Conservation (phyloP, 1,140 invertebrate genomes). For the Pectinophora gossypiella region DNA sequence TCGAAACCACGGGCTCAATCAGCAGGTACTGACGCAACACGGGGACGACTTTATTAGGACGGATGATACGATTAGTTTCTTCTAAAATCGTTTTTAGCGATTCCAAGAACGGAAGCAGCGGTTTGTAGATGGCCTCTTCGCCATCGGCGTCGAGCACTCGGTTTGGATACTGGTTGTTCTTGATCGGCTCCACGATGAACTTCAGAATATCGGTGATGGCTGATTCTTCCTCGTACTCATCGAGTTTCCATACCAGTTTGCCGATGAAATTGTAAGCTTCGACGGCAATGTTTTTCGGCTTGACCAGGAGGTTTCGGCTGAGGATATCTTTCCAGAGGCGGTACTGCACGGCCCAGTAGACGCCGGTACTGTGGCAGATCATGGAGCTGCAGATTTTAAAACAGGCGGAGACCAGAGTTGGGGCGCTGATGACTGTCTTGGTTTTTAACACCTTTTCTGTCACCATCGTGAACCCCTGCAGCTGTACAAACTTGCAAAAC, state of each 20-base stretch:
- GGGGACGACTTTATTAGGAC: constrained; percentile 5
- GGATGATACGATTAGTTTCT: not conserved
- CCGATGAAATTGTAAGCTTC: constrained; percentile 18
- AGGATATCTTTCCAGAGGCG: constrained; percentile 12
- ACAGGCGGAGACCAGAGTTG: constrained; percentile 9
- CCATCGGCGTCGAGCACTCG: constrained; percentile 8
- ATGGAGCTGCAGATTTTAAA: constrained; percentile 14
- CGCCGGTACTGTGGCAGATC: constrained; percentile 18
- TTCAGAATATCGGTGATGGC: constrained; percentile 16
- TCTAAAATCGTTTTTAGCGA: constrained; percentile 10
- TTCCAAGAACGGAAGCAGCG: constrained; percentile 9
- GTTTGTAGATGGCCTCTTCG: constrained; percentile 8
- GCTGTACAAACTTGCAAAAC: constrained; percentile 16
- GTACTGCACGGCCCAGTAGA: constrained; percentile 2
- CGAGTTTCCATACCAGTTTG: constrained; percentile 19
- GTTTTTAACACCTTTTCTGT: not conserved
- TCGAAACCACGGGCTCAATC: too few species aligned
- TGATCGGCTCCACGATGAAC: constrained; percentile 18
- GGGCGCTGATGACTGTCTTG: not conserved
- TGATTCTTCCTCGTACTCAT: constrained; percentile 21
- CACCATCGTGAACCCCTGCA: constrained; percentile 11
- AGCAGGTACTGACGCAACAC: too few species aligned
- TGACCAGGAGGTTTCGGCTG: not conserved
- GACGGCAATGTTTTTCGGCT: constrained; percentile 4
- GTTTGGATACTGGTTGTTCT: constrained; percentile 8